Conservation (phyloP, 2,888 invertebrate species). For the Adineta ricciae region DNA sequence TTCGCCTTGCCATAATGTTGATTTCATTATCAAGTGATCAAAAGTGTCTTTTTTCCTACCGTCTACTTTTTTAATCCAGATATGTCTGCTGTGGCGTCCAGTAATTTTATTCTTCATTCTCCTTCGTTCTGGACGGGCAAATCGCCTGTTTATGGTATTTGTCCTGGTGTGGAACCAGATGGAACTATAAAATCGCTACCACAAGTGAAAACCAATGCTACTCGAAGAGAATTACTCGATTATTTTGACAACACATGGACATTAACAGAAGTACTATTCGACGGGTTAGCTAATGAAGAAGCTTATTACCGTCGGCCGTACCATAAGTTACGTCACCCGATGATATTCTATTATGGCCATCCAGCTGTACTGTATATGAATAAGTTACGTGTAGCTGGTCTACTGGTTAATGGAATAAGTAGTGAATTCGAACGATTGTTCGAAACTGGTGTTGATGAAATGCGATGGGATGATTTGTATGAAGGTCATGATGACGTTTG, state of each 20-base stretch:
- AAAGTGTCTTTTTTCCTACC: too few relatives aligned
- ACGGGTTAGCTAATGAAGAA: constrained; percentile 14
- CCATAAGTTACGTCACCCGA: constrained; percentile 39
- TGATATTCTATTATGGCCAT: constrained; percentile 48
- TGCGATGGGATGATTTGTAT: constrained; percentile 49
- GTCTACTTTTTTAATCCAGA: too few relatives aligned
- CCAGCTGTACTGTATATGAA: constrained; percentile 47
- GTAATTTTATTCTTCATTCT: not conserved
- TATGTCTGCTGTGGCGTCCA: not conserved
- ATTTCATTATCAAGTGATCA: too few relatives aligned
- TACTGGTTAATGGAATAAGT: constrained; percentile 42
- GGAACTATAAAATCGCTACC: not conserved
- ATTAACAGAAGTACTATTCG: constrained; percentile 27
- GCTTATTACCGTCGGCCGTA: not conserved
- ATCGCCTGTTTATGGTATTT: not conserved
- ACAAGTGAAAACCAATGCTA: not conserved
- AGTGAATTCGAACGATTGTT: constrained; percentile 44
- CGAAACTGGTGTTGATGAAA: constrained; percentile 49
- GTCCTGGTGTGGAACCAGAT: not conserved
- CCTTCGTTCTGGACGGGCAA: not conserved
- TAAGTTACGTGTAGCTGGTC: constrained; percentile 44
- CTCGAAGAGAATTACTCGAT: constrained; percentile 14
- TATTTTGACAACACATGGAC: constrained; percentile 32
- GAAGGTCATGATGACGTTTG: constrained; percentile 46
- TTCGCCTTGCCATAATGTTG: too few relatives aligned